Percentiles rank a stretch among this genome's conserved stretches.
Evolutionary conservation across 2,797 vertebrate genomes (phyloP).

Genomic region (Otus scops): DNA sequence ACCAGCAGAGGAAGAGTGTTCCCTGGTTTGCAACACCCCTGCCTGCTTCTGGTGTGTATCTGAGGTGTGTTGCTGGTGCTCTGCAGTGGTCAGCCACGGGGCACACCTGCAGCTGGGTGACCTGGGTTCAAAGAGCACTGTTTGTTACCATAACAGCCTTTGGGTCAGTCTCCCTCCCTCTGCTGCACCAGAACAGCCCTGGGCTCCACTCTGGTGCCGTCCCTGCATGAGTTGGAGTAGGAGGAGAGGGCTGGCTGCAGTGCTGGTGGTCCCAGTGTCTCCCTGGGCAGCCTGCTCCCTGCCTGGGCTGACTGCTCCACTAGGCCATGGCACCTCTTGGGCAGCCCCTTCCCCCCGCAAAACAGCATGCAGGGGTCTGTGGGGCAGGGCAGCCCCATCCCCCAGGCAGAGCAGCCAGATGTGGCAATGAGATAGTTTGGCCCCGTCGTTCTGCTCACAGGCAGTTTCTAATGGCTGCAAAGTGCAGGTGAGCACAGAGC

Average conservation of each 20-base stretch:
- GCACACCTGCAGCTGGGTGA: not conserved
- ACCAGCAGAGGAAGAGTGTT: not conserved
- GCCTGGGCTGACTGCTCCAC: not conserved
- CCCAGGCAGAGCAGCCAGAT: rapidly evolving
- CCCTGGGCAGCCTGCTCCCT: not conserved
- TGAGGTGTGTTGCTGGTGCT: not conserved
- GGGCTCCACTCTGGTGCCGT: rapidly evolving
- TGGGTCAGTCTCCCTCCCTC: not conserved
- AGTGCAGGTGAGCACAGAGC: not conserved
- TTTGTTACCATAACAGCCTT: not conserved
- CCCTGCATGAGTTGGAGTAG: rapidly evolving
- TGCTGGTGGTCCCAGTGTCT: not conserved
- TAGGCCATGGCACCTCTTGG: not conserved
- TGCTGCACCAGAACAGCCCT: not conserved
- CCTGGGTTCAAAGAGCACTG: not conserved
- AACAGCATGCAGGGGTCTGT: rapidly evolving
- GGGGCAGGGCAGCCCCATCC: rapidly evolving
- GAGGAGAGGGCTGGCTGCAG: not conserved
- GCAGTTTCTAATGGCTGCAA: not conserved
- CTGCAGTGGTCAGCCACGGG: not conserved
- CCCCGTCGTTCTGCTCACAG: not conserved
- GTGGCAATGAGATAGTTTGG: not conserved
- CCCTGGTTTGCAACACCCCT: not conserved
- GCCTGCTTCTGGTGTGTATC: not conserved
- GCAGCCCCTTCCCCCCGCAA: not conserved